These are phyloP conservation scores for Isichthys henryi DNA, from an alignment of 2,113 vertebrate species.

Conservation along the genomic window DNA sequence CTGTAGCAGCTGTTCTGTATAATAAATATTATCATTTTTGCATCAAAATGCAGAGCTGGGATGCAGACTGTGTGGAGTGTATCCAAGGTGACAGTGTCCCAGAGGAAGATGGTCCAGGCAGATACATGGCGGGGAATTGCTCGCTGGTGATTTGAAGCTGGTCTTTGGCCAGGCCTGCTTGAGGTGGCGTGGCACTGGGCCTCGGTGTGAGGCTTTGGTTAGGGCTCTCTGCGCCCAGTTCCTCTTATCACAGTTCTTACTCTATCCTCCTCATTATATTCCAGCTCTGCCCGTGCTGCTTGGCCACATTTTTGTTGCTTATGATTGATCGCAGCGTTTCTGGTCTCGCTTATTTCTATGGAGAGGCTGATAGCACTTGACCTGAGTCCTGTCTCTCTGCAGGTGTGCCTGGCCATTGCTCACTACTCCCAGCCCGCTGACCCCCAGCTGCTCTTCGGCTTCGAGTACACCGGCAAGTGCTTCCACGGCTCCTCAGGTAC, in stretches of 20 bases:
- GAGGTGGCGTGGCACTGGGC: background rate
- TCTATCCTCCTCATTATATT: background rate
- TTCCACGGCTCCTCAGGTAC: constrained; percentile 81
- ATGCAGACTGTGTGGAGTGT: background rate
- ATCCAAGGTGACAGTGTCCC: background rate
- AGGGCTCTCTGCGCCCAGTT: background rate
- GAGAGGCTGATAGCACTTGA: background rate
- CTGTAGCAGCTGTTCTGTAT: background rate
- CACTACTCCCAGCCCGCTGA: constrained; percentile 96
- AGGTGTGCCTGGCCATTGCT: constrained; percentile 97
- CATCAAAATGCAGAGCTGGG: background rate
- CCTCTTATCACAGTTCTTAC: background rate
- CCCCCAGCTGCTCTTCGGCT: constrained; percentile 93
- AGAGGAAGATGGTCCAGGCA: background rate
- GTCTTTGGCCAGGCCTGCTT: background rate
- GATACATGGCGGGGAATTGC: background rate
- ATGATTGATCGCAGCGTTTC: background rate
- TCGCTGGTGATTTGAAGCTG: background rate
- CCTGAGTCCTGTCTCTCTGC: constrained; percentile 25
- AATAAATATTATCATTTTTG: background rate
- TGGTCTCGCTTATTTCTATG: background rate
- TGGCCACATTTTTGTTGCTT: background rate
- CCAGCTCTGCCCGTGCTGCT: background rate
- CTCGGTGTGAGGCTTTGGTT: background rate
- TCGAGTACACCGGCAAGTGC: constrained; percentile 84